Evolutionary conservation across 2,113 vertebrate genomes (phyloP).

Genomic region (Zosterops hypoxanthus): DNA sequence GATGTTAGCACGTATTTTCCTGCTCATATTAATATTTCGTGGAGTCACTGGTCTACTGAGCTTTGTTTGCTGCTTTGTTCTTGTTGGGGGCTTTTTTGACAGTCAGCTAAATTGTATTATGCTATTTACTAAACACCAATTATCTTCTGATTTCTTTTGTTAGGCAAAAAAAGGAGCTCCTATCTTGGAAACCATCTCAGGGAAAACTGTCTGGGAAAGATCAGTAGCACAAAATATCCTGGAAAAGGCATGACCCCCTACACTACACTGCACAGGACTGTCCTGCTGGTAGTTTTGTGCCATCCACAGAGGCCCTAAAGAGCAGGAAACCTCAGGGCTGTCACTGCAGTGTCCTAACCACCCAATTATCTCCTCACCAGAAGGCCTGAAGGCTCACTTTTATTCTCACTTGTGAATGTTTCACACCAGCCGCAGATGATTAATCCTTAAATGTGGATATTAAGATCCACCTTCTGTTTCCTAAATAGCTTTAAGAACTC

Average conservation of each 20-base stretch:
- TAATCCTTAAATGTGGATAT: not conserved
- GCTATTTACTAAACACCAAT: not conserved
- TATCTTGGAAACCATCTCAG: not conserved
- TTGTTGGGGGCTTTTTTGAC: not conserved
- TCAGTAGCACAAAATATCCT: not conserved
- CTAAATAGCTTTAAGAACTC: not conserved
- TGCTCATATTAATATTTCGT: not conserved
- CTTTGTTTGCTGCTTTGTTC: not conserved
- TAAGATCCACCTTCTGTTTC: conserved; percentile 27
- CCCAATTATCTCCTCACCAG: not conserved
- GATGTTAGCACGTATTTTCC: not conserved
- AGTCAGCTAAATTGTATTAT: not conserved
- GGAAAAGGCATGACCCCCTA: not conserved
- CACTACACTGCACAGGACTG: not conserved
- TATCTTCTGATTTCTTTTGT: not conserved
- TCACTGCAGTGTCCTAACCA: not conserved
- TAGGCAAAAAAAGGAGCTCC: not conserved
- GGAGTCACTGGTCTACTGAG: not conserved
- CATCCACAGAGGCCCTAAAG: not conserved
- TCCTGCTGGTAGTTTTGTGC: not conserved
- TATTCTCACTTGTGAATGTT: not conserved
- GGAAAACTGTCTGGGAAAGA: not conserved
- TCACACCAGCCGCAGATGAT: not conserved
- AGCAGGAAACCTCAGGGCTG: not conserved
- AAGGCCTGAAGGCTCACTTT: not conserved